Conservation (phyloP, 2,113 vertebrate genomes). For the Pteropus alecto region DNA sequence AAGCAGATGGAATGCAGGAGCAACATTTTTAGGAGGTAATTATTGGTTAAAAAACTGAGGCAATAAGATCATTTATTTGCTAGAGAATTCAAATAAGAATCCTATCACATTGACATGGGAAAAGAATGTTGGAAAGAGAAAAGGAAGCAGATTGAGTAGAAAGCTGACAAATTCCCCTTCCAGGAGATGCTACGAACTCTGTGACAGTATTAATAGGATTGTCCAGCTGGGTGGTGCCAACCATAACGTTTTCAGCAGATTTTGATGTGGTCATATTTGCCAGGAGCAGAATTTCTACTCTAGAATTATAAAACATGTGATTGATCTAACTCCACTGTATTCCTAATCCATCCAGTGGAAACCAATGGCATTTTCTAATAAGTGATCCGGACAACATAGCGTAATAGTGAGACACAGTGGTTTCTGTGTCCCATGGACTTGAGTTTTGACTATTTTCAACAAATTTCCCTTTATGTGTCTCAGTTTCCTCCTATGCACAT, state of each 20-base stretch:
- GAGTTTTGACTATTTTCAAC: not conserved
- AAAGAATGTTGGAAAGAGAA: not conserved
- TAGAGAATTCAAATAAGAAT: not conserved
- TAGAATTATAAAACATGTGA: not conserved
- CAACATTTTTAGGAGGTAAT: not conserved
- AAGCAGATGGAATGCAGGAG: not conserved
- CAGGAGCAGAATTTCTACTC: not conserved
- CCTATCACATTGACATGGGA: not conserved
- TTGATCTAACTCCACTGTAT: too few relatives aligned
- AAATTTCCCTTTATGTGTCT: not conserved
- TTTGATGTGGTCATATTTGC: not conserved
- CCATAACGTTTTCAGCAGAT: not conserved
- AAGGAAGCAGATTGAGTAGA: not conserved
- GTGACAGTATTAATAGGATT: not conserved
- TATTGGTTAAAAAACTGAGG: not conserved
- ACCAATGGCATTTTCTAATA: not conserved
- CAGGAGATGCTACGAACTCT: not conserved
- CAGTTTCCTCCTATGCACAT: not conserved
- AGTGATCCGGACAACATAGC: not conserved
- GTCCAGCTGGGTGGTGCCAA: fast-evolving
- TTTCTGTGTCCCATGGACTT: not conserved
- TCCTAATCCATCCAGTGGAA: not conserved
- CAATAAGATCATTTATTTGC: not conserved
- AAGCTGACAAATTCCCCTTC: not conserved
- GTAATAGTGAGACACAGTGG: not conserved